Evolutionary conservation across 2,888 invertebrate genomes (phyloP), one percentile per base, ranked within the genome.

Genomic region (Eupithecia insigniata): DNA sequence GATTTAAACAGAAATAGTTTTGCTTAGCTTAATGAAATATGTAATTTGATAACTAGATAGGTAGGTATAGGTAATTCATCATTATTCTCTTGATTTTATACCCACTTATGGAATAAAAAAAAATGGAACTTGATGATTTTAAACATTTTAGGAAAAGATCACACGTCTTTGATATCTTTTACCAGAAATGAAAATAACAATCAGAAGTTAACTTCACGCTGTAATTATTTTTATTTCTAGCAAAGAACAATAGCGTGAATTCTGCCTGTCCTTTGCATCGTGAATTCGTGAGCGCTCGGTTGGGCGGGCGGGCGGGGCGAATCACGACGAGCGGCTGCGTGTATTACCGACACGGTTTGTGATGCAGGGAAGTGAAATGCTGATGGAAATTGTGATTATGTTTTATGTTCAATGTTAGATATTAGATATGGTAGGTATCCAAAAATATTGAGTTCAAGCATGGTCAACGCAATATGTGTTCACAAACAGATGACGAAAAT

Each of bases 301-400:
- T 76, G 80, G 81, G 81, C 80, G 83, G 81, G 81, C 80, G 83
- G 83, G 83, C 81, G 83, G 81, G 81, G 83, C 84, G 83, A 84
- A 85, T 84, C 84, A 80, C 83, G 80, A 28, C 2, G 61, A 14
- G 26, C 55, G 55, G 26, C 2, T 26, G 26, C 16, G 28, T 4
- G 28, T 58, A 14, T 28, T 58, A 28, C 28, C 58, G 58, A 51
- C 46, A 51, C 46, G 46, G 22, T 22, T 22, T 10, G 22, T 22
- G 46, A 51, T 51, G 46, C 46, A 51, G 22, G 10, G 10, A 22
- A 51, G 46, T 51, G 46, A 46, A 46, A 46, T 51, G 22, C 46
- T 51, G 46, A 51, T 51, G 46, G 46, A 51, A 51, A 51, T 51
- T 22, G 46, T 51, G 22, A 51, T 22, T 10, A 0, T 1, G 22